A percentile compares a stretch with the other conserved stretches of the same genome.
These are phyloP conservation scores for Mesorhabditis belari DNA, from an alignment of 2,888 invertebrate species.

Conservation along the genomic window DNA sequence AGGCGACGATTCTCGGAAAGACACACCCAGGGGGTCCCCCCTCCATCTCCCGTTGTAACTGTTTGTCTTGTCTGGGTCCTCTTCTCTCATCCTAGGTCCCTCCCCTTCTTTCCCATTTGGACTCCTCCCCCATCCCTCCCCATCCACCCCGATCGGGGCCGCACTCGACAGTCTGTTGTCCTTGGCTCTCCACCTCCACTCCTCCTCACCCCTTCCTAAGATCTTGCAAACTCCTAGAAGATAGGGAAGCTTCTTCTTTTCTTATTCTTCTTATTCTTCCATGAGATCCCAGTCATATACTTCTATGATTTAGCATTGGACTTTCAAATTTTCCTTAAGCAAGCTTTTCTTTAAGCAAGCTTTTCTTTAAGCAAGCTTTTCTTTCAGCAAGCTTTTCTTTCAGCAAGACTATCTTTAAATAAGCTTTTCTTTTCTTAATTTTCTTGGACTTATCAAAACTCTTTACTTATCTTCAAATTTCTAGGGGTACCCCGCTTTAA, in stretches of 20 bases:
- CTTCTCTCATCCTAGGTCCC: background rate
- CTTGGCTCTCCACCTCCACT: background rate
- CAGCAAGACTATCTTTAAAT: background rate
- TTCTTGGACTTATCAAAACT: background rate
- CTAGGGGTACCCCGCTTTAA: background rate
- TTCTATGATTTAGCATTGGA: no score
- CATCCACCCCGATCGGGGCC: background rate
- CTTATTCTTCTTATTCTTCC: no score
- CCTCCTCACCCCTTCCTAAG: background rate
- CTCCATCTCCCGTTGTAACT: background rate
- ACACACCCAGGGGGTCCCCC: background rate
- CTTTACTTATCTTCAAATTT: background rate
- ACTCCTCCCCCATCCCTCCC: background rate
- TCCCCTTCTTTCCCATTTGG: no score
- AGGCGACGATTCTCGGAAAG: background rate
- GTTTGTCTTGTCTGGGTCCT: background rate
- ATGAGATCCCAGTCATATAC: no score
- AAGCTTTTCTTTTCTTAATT: background rate
- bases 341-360: no score
- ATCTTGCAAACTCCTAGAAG: background rate
- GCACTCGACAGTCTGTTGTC: background rate
- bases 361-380: background rate
- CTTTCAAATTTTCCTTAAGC: no score
- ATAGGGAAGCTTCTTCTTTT: background rate
- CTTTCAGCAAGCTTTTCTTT: background rate